Conservation (phyloP, 2,113 vertebrate species). For the Limnothrissa miodon region DNA sequence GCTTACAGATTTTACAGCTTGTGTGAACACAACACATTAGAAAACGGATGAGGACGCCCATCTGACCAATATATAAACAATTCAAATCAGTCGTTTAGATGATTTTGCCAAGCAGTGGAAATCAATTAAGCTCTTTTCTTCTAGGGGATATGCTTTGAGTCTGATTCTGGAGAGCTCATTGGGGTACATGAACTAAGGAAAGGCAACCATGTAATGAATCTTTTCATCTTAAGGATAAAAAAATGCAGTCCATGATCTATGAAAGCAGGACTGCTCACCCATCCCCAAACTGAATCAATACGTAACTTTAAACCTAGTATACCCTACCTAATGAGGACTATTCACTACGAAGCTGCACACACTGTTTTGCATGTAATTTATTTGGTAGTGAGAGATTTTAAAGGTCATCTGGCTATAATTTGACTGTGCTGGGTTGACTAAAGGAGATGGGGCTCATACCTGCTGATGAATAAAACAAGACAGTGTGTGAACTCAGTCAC, state of each 20-base stretch:
- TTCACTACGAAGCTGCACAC: not conserved
- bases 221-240: not conserved
- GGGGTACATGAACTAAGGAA: conserved; percentile 3
- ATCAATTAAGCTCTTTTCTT: not conserved
- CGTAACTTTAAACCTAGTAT: not conserved
- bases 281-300: not conserved
- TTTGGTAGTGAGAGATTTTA: conserved; percentile 46
- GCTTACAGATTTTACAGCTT: not conserved
- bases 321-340: not conserved
- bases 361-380: conserved; percentile 44
- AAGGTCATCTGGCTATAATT: conserved; percentile 58
- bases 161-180: conserved; percentile 53
- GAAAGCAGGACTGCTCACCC: not conserved
- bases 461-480: conserved; percentile 34
- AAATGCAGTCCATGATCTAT: not conserved
- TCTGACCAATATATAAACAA: not conserved
- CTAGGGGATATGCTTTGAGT: conserved; percentile 42
- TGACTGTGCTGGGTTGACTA: conserved; percentile 28
- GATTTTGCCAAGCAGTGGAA: not conserved
- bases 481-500: not conserved
- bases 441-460: conserved; percentile 50
- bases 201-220: not conserved
- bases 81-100: not conserved
- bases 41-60: not conserved
- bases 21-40: not conserved